Evolutionary conservation across 2,888 invertebrate species (phyloP).

Genomic region (Caenorhabditis sp.): DNA sequence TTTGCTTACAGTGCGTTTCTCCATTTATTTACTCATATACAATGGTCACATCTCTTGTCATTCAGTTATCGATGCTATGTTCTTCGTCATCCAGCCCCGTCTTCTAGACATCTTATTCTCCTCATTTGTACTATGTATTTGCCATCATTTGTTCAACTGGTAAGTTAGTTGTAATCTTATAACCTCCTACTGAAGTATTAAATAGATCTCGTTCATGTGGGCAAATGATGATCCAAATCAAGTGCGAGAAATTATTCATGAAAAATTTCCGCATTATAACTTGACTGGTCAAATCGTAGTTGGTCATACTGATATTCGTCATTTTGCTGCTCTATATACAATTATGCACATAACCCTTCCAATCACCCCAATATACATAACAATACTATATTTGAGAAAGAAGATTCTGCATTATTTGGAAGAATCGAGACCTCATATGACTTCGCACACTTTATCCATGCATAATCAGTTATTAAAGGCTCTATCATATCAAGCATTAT

Average conservation of each 20-base stretch:
- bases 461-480: conserved; percentile 38
- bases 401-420: conserved; percentile 26
- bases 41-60: neutral
- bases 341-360: conserved; percentile 43
- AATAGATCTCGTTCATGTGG: neutral
- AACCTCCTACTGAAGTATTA: too few species aligned
- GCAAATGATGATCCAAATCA: neutral
- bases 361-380: conserved; percentile 31
- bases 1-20: neutral
- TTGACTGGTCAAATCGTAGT: neutral
- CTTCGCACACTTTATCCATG: conserved; percentile 20
- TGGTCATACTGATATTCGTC: conserved; percentile 16
- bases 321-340: conserved; percentile 33
- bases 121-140: neutral
- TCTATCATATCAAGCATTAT: conserved; percentile 28
- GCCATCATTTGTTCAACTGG: neutral
- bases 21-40: neutral
- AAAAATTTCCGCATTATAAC: neutral
- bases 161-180: too few species aligned
- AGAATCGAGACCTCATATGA: conserved; percentile 24
- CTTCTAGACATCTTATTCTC: neutral
- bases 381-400: conserved; percentile 25
- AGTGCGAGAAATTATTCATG: neutral
- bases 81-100: neutral
- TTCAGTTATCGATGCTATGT: neutral